Conservation (phyloP, 2,797 vertebrate genomes). For the Streptopelia turtur region DNA sequence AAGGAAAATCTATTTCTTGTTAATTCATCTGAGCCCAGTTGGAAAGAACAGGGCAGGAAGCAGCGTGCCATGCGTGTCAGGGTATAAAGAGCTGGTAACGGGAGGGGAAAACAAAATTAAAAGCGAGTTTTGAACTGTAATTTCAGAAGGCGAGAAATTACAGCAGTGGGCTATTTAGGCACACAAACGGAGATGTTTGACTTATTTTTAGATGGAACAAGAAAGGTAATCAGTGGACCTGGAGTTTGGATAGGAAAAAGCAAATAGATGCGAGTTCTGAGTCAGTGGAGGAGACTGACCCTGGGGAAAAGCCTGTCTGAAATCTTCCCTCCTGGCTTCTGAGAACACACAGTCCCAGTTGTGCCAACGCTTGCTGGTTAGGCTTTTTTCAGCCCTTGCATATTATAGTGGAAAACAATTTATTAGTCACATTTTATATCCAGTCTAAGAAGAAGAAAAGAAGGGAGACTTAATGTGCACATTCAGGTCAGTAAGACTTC, state of each 20-base stretch:
- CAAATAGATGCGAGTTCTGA: neutral
- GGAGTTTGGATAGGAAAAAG: neutral
- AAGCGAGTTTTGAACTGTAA: neutral
- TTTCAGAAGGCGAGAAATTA: neutral
- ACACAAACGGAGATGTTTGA: neutral
- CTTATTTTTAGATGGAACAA: constrained; percentile 9
- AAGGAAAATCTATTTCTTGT: neutral
- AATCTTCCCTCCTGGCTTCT: neutral
- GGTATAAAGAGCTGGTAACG: neutral
- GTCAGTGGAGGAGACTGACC: neutral
- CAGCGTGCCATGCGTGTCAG: rapidly evolving
- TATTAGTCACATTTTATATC: neutral
- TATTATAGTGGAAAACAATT: neutral
- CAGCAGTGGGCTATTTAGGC: neutral
- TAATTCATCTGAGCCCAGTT: neutral
- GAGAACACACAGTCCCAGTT: neutral
- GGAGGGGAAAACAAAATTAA: neutral
- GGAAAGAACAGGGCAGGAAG: neutral
- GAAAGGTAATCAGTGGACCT: neutral
- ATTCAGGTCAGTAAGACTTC: neutral
- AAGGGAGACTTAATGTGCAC: rapidly evolving
- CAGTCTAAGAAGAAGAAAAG: neutral
- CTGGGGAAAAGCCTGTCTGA: neutral
- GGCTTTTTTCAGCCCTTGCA: neutral
- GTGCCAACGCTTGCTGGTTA: neutral